phyloP scores from a whole-genome alignment of 2,113 vertebrate species.

The Cyprinodon variegatus region DNA sequence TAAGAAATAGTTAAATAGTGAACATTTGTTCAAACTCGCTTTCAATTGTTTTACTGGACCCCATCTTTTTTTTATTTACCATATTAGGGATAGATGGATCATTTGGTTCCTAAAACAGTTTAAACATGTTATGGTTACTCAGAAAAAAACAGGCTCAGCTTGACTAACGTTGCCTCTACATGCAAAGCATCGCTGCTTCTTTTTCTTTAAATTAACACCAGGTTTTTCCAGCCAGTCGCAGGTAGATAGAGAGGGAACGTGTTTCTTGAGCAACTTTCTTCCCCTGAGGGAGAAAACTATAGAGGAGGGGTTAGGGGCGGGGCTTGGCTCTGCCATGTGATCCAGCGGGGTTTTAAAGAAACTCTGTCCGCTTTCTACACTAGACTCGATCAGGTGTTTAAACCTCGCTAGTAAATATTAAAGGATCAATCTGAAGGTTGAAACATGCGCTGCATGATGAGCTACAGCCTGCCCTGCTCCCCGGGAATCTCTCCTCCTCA shows the following conservation, averaged over 20 bases:
- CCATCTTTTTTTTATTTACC: no score
- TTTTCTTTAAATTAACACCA: slow-evolving; percentile 11
- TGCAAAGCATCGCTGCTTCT: neutral
- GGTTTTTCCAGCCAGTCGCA: slow-evolving; percentile 4
- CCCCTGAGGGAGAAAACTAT: neutral
- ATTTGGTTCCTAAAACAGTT: neutral
- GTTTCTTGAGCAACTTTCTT: neutral
- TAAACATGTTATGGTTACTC: neutral
- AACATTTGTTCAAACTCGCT: neutral
- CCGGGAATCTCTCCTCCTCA: slow-evolving; percentile 63
- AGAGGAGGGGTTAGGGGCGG: neutral
- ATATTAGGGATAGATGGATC: neutral
- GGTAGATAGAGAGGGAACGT: neutral
- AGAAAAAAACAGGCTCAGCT: neutral
- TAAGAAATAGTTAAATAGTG: neutral
- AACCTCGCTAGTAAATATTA: neutral
- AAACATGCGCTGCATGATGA: slow-evolving; percentile 76
- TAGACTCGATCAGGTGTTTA: neutral
- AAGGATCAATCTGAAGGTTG: neutral
- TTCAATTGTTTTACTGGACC: no score
- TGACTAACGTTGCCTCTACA: neutral
- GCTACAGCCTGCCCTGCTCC: slow-evolving; percentile 73
- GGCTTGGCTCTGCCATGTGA: slow-evolving; percentile 52
- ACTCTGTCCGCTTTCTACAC: neutral
- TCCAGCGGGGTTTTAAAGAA: slow-evolving; percentile 43